Evolutionary conservation across 1,140 invertebrate genomes (phyloP), one percentile per base, ranked within the genome.

Genomic region (Neuroterus valhalla): DNA sequence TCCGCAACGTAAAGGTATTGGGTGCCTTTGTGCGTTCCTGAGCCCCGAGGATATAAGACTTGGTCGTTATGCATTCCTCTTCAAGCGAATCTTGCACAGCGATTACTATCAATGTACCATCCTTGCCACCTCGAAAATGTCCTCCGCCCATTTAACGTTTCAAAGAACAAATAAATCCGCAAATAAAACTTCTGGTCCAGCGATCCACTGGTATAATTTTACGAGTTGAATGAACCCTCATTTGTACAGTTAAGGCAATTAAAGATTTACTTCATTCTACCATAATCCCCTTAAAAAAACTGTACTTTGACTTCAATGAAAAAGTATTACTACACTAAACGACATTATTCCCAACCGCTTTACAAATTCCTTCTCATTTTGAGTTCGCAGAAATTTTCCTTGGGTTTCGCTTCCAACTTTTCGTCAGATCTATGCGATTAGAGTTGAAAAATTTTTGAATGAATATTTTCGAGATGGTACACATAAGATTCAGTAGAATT

Each of bases 61-160:
- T 38, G 6, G 55, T 62, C 23, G 55, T 31, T 62, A 62, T 62
- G 55, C 26, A 62, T 62, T 62, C 15, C 23, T 14, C 14, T 38
- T n/a, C 55, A 4, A 62, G 48, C 17, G 55, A 62, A 31, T 62
- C 23, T 62, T 26, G 21, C 55, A 62, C 52, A 31, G 50, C 23
- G 50, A 55, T 55, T 55, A 21, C 50, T 55, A 55, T 55, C 21
- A 26, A 31, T 62, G 19, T 31, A 38, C 31, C 31, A 38, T 62
- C 55, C 55, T 62, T 62, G 55, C 55, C 55, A 62, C 55, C 55
- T 62, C 55, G 55, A 62, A 62, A 62, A 62, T 62, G 31, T 62
- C 55, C 55, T 62, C 55, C 26, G 26, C 55, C 55, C 55, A 62
- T 62, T 62, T 62, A 62, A 23, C 55, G 31, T 31, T 26, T 23